Evolutionary conservation across 2,113 vertebrate species (phyloP).

Genomic region (Pagrus major): DNA sequence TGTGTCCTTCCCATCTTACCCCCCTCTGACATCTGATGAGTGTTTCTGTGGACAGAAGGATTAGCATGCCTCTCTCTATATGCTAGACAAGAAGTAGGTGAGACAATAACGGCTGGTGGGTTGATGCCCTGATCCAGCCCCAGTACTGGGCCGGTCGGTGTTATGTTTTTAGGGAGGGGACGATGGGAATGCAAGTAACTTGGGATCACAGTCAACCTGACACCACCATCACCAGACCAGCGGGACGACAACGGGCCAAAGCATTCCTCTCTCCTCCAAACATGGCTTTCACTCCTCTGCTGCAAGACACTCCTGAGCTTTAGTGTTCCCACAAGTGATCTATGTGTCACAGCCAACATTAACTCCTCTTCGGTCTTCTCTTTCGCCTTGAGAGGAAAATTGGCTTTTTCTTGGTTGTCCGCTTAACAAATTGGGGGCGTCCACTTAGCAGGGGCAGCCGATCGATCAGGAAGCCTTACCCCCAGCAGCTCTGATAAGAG

Average conservation of each 20-base stretch:
- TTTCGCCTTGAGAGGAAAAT: conserved; percentile 18
- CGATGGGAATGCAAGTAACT: conserved; percentile 70
- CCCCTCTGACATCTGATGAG: conserved; percentile 41
- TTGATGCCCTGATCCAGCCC: conserved; percentile 45
- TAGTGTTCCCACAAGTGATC: conserved; percentile 57
- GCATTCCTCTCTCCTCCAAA: conserved; percentile 72
- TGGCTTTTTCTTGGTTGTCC: conserved; percentile 44
- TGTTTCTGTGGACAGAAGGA: conserved; percentile 49
- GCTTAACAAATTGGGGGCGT: conserved; percentile 54
- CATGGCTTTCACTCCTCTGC: conserved; percentile 65
- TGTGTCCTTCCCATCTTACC: conserved; percentile 52
- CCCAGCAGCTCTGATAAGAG: conserved; percentile 73
- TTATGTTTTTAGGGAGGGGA: conserved; percentile 72
- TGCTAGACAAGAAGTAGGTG: conserved; percentile 28
- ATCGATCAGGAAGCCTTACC: conserved; percentile 68
- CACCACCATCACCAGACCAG: conserved; percentile 65
- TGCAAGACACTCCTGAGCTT: conserved; percentile 52
- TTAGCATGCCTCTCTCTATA: conserved; percentile 54
- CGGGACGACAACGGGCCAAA: conserved; percentile 71
- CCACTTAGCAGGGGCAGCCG: conserved; percentile 46
- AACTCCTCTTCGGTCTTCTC: neutral
- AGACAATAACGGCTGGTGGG: conserved; percentile 46
- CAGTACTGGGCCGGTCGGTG: conserved; percentile 35
- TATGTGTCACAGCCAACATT: conserved; percentile 34
- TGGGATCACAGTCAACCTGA: conserved; percentile 73